Evolutionary conservation across 2,113 vertebrate species (phyloP), one percentile per base, ranked within the genome.

Genomic region (Sebastes schlegelii): DNA sequence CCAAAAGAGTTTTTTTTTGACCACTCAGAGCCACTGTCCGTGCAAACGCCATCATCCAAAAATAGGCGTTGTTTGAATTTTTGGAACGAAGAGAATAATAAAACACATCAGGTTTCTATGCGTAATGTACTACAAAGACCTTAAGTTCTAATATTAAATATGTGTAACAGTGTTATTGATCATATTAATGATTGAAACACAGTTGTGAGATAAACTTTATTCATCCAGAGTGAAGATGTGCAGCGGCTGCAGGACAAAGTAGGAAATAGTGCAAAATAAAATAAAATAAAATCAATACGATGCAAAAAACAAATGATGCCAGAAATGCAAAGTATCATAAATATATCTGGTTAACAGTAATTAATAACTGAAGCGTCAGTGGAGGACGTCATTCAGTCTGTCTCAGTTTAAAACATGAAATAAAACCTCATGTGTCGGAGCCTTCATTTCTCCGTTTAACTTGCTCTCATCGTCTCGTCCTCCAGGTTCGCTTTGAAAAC

Each of bases 401-500:
- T 40, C 8, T 16, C 17, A 12, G 63, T 5, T 26, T 26, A 5
- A 26, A 67, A 49, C 13, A 26, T 67, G 7, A 26, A 67, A 67
- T 26, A 48, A 66, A 13, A 64, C 17, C 23, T 54, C 12, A 1
- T 12, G 48, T 40, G 40, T 66, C 63, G 26, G 14, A 64, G 48
- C 13, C 1, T 26, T 57, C 17, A 34, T 34, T 34, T 34, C 34
- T 34, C 17, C 23, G 12, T 68, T 77, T 34, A 77, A 67, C 65
- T 58, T 17, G 2, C 60, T 45, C 48, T 80, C 60, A 4, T 70
- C 71, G 0, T 12, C 63, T 65, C 80, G 6, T 77, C 68, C 17
- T 74, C 64, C 23, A 34, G 6, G 14, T 84, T 69, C 78, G 49
- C 85, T 92, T 89, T 90, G 82, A 83, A 72, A 80, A 45, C 17